Percentiles rank a stretch among this genome's conserved stretches.
These are phyloP conservation scores for Philereme transversata DNA, from an alignment of 2,888 invertebrate genomes.

Conservation along the genomic window DNA sequence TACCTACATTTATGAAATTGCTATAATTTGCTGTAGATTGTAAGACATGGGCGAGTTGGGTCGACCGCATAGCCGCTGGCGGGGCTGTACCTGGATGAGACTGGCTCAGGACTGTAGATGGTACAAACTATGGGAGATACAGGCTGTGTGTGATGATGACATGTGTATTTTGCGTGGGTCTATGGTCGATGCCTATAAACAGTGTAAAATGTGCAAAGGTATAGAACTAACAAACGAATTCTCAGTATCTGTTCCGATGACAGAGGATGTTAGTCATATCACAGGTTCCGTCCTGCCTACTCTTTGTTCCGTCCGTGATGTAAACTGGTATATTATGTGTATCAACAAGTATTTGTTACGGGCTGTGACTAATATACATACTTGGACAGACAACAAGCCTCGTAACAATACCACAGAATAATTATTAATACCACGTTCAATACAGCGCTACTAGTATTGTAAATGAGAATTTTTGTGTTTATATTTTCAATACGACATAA, in stretches of 20 bases:
- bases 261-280: slow-evolving; percentile 54
- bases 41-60: too few species aligned
- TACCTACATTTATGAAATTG: slow-evolving; percentile 25
- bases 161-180: slow-evolving; percentile 42
- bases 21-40: neutral
- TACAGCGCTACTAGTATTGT: too few species aligned
- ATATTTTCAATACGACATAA: too few species aligned
- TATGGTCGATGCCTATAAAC: slow-evolving; percentile 41
- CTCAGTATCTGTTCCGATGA: slow-evolving; percentile 48
- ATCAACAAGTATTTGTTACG: slow-evolving; percentile 25
- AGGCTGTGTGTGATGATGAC: slow-evolving; percentile 7
- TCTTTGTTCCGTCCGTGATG: slow-evolving; percentile 40
- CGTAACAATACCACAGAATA: slow-evolving; percentile 28
- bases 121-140: too few species aligned
- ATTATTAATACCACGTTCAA: too few species aligned
- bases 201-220: neutral
- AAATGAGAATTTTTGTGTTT: too few species aligned
- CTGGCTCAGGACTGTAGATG: too few species aligned
- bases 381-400: slow-evolving; percentile 24
- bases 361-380: slow-evolving; percentile 32
- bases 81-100: too few species aligned
- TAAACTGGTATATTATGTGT: slow-evolving; percentile 22
- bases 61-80: too few species aligned
- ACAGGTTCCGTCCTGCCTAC: slow-evolving; percentile 44
- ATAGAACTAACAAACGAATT: slow-evolving; percentile 41